Conservation (phyloP, 1,140 invertebrate species). For the Akabosia matsudoensis region DNA sequence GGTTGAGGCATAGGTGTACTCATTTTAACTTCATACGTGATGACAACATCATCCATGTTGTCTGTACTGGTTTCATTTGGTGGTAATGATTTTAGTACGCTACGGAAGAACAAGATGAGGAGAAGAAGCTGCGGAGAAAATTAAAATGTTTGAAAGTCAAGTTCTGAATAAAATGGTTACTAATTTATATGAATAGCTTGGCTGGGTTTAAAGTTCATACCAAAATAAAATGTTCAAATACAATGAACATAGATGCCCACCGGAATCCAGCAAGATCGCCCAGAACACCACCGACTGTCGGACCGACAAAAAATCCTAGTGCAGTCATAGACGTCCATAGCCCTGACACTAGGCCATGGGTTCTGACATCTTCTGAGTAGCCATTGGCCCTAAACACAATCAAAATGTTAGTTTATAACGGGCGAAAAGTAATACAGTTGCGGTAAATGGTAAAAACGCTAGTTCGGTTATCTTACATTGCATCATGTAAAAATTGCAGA, state of each 20-base stretch:
- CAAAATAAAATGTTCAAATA: constrained; percentile 62
- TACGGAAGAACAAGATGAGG: too few relatives aligned
- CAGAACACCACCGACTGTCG: constrained; percentile 70
- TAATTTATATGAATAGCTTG: too few relatives aligned
- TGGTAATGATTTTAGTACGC: not conserved
- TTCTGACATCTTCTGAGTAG: constrained; percentile 74
- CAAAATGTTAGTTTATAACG: constrained; percentile 19
- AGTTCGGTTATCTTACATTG: constrained; percentile 61
- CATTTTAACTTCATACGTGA: not conserved
- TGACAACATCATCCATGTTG: not conserved
- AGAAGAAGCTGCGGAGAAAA: too few relatives aligned
- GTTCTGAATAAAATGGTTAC: too few relatives aligned
- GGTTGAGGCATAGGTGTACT: not conserved
- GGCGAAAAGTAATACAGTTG: not conserved
- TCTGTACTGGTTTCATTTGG: not conserved
- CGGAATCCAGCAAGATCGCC: constrained; percentile 70
- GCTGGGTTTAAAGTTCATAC: constrained; percentile 54
- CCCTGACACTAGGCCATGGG: constrained; percentile 77
- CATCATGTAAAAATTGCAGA: constrained; percentile 70
- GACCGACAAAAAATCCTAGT: constrained; percentile 77
- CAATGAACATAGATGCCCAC: constrained; percentile 68
- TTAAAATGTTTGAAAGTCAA: too few relatives aligned
- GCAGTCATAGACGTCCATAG: constrained; percentile 82
- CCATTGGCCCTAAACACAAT: constrained; percentile 64
- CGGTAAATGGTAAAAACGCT: not conserved